Evolutionary conservation across 1,140 invertebrate species (phyloP).

Genomic region (Eriocheir sinensis): DNA sequence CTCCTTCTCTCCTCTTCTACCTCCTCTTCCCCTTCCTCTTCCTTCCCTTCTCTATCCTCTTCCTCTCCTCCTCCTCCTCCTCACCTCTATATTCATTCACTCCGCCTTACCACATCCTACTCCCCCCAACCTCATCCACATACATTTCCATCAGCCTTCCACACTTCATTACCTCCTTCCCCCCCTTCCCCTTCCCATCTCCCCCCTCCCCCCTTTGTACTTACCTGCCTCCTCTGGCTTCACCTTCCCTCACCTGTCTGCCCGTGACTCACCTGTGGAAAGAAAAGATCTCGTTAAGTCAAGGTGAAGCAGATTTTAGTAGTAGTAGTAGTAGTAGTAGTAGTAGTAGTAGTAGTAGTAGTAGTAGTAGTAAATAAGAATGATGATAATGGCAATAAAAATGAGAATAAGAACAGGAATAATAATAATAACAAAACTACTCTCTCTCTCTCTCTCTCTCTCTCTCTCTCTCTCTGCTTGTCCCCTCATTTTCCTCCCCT

Average conservation of each 20-base stretch:
- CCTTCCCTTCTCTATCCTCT: not conserved
- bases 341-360: too few species aligned
- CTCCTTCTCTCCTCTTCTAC: not conserved
- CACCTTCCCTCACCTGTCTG: too few species aligned
- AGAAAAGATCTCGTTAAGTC: too few species aligned
- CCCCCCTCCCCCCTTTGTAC: not conserved
- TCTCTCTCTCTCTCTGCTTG: not conserved
- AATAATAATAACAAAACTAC: not conserved
- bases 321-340: too few species aligned
- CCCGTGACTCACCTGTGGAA: too few species aligned
- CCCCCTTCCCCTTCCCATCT: not conserved
- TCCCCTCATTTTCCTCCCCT: not conserved
- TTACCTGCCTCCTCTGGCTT: too few species aligned
- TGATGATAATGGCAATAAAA: not conserved
- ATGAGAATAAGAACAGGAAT: not conserved
- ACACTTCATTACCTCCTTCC: not conserved
- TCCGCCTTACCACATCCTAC: too few species aligned
- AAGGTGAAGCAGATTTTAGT: too few species aligned
- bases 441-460: constrained; percentile 35
- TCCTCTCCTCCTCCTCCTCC: not conserved
- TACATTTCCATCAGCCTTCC: too few species aligned
- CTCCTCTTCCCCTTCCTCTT: constrained; percentile 7
- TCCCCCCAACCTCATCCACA: too few species aligned
- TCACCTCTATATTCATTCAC: not conserved
- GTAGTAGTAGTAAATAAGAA: too few species aligned